Percentiles rank a stretch among this genome's conserved stretches.
phyloP scores from a whole-genome alignment of 2,888 invertebrate species.

The Ormyrus thymus region DNA sequence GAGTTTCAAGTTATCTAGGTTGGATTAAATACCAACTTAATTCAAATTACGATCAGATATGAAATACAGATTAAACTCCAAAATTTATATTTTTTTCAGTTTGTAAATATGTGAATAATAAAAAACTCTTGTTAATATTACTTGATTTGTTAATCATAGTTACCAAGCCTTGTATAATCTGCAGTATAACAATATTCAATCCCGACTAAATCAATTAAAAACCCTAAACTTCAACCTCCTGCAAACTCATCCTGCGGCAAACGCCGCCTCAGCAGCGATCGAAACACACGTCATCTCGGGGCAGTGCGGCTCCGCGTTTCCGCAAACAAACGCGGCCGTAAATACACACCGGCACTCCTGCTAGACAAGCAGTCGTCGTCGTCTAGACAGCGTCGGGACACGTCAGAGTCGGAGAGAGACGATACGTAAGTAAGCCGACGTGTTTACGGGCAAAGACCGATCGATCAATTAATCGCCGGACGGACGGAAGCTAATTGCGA shows the following conservation, averaged over 20 bases:
- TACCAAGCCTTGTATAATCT: too few relatives aligned
- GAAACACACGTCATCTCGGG: too few relatives aligned
- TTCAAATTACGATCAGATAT: background rate
- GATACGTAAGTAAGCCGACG: constrained; percentile 34
- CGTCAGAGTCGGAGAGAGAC: constrained; percentile 17
- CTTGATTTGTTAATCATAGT: too few relatives aligned
- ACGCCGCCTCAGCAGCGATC: too few relatives aligned
- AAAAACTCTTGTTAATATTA: too few relatives aligned
- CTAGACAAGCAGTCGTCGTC: background rate
- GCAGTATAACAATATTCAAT: too few relatives aligned
- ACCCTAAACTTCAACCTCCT: too few relatives aligned
- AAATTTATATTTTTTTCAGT: too few relatives aligned
- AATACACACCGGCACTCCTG: background rate
- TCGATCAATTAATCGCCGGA: constrained; percentile 38
- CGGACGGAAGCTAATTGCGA: constrained; percentile 33
- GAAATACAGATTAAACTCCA: too few relatives aligned
- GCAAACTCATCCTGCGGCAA: too few relatives aligned
- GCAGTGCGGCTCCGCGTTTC: background rate
- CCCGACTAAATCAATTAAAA: too few relatives aligned
- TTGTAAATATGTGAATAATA: too few relatives aligned
- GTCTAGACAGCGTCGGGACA: constrained; percentile 40
- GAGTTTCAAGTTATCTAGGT: constrained; percentile 15
- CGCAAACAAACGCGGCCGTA: constrained; percentile 38
- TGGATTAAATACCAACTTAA: constrained; percentile 30
- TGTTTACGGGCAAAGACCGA: constrained; percentile 27